Conservation (phyloP, 2,113 vertebrate species). For the Gallinago paraguaiae region DNA sequence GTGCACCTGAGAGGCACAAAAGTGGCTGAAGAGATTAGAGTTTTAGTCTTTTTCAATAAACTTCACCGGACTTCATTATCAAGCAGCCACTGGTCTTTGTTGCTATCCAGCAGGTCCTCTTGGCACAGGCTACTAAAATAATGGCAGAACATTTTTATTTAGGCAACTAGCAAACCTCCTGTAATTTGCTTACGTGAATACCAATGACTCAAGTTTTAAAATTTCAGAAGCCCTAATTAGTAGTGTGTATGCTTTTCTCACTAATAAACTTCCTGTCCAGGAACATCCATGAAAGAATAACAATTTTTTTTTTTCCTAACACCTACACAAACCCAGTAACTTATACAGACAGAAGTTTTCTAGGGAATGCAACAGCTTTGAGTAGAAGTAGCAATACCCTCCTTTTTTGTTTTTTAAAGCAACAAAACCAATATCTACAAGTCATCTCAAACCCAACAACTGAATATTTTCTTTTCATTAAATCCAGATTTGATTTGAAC, state of each 20-base stretch:
- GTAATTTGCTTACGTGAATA: neutral
- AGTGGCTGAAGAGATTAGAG: neutral
- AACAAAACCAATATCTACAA: neutral
- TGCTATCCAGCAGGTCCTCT: neutral
- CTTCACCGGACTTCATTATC: neutral
- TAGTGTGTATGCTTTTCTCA: neutral
- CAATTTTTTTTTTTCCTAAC: neutral
- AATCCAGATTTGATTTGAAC: neutral
- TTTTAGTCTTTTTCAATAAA: neutral
- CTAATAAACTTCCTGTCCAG: neutral
- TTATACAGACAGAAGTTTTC: neutral
- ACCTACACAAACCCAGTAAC: neutral
- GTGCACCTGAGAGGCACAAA: neutral
- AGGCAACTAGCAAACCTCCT: neutral
- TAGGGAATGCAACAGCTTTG: neutral
- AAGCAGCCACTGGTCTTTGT: neutral
- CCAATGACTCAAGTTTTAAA: constrained; percentile 23
- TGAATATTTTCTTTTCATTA: neutral
- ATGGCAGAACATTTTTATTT: neutral
- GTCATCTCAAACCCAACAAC: neutral
- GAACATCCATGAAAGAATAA: neutral
- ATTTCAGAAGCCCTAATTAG: constrained; percentile 10
- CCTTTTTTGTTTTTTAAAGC: neutral
- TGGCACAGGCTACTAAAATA: neutral
- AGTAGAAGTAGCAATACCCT: neutral